These are phyloP conservation scores for Blennius ocellaris DNA, from an alignment of 2,113 vertebrate genomes.

Conservation along the genomic window DNA sequence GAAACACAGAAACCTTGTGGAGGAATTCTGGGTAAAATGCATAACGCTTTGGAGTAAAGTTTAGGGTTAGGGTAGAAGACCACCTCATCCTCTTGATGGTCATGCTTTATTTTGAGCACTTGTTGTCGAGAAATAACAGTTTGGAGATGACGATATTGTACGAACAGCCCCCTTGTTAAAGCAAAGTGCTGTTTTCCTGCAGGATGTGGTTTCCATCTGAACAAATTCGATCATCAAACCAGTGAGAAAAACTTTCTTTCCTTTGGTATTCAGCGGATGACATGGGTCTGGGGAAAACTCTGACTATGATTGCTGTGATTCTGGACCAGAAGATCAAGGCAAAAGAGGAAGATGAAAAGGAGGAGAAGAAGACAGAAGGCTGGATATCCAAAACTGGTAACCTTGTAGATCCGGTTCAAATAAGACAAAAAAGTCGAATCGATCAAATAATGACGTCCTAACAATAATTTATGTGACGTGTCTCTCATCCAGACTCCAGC, in stretches of 20 bases:
- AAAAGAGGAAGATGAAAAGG: conserved; percentile 66
- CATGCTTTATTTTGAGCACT: too few relatives aligned
- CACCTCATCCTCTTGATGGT: too few relatives aligned
- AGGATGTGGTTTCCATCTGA: background rate
- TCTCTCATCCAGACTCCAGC: conserved; percentile 79
- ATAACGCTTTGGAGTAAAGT: too few relatives aligned
- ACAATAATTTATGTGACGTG: background rate
- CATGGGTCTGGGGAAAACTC: conserved; percentile 97
- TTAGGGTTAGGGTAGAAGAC: too few relatives aligned
- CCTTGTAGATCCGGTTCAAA: background rate
- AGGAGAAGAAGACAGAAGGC: conserved; percentile 61
- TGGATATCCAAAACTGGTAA: conserved; percentile 91
- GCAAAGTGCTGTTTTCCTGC: background rate
- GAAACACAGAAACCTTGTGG: conserved; percentile 92
- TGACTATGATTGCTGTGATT: conserved; percentile 94
- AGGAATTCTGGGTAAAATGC: conserved; percentile 90
- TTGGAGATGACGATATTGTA: too few relatives aligned
- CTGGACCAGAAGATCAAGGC: conserved; percentile 84
- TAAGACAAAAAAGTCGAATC: too few relatives aligned
- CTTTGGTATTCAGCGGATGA: conserved; percentile 88
- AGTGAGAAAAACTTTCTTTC: background rate
- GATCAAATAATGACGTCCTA: too few relatives aligned
- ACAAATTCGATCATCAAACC: too few relatives aligned
- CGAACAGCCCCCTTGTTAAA: too few relatives aligned
- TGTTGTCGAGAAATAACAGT: too few relatives aligned